These are phyloP conservation scores for Hippocampus zosterae DNA, from an alignment of 2,113 vertebrate species.

Conservation along the genomic window DNA sequence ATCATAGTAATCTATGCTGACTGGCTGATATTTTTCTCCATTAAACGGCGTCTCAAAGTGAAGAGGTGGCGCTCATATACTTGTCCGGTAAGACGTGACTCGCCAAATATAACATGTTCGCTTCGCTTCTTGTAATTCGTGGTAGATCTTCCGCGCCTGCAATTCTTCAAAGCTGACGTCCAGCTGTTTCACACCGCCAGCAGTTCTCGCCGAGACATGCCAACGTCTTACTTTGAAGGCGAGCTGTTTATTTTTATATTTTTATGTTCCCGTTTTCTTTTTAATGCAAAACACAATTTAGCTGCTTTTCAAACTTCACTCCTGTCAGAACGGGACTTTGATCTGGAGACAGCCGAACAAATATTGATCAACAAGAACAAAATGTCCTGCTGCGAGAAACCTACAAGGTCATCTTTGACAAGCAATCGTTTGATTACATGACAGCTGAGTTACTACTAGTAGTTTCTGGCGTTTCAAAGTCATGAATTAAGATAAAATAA, in stretches of 20 bases:
- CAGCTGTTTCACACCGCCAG: conserved; percentile 31
- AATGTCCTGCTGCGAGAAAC: conserved; percentile 29
- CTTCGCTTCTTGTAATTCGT: neutral
- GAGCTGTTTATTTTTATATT: conserved; percentile 25
- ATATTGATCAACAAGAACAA: conserved; percentile 40
- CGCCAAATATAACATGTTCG: neutral
- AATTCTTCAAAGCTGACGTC: conserved; percentile 45
- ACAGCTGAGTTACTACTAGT: neutral
- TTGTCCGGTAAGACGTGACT: neutral
- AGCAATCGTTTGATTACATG: conserved; percentile 1
- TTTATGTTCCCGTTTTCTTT: conserved; percentile 28
- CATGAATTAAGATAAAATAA: neutral
- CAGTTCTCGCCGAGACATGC: conserved; percentile 19
- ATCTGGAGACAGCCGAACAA: conserved; percentile 30
- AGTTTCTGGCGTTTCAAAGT: neutral
- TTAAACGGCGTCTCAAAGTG: neutral
- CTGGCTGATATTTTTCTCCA: neutral
- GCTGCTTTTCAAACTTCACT: conserved; percentile 34
- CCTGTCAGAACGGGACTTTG: conserved; percentile 26
- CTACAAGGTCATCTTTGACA: conserved; percentile 14
- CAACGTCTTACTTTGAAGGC: conserved; percentile 38
- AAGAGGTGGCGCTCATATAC: neutral
- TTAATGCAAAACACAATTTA: conserved; percentile 48
- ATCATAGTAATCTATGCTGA: neutral
- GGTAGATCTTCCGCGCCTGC: neutral